Conservation (phyloP, 2,797 vertebrate genomes). For the Okamejei kenojei region DNA sequence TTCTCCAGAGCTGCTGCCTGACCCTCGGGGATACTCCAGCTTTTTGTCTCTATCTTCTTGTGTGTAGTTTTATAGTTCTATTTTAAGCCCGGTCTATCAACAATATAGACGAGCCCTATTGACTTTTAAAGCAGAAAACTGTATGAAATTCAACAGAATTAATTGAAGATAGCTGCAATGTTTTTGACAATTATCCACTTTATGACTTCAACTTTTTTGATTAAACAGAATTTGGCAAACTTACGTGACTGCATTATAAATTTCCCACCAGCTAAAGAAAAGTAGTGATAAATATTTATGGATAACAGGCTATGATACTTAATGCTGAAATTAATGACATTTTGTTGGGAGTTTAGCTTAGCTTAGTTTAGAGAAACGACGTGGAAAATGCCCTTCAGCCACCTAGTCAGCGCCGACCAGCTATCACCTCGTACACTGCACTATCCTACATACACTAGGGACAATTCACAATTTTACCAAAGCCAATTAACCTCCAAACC, state of each 20-base stretch:
- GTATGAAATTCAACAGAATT: neutral
- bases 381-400: too few relatives aligned
- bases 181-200: neutral
- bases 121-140: neutral
- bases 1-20: too few relatives aligned
- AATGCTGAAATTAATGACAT: neutral
- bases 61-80: neutral
- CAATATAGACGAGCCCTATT: neutral
- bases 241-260: neutral
- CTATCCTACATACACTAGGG: too few relatives aligned
- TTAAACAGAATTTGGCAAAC: neutral
- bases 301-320: neutral
- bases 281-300: neutral
- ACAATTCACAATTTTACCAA: too few relatives aligned
- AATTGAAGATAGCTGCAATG: neutral
- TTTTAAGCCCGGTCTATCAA: neutral
- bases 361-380: too few relatives aligned
- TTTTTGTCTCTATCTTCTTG: too few relatives aligned
- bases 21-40: too few relatives aligned
- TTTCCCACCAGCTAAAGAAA: neutral
- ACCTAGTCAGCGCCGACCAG: too few relatives aligned
- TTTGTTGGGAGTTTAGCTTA: neutral
- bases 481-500: too few relatives aligned
- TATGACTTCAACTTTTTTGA: neutral
- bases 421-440: too few relatives aligned